phyloP scores from a whole-genome alignment of 2,888 invertebrate genomes.

The Atrina japonica region DNA sequence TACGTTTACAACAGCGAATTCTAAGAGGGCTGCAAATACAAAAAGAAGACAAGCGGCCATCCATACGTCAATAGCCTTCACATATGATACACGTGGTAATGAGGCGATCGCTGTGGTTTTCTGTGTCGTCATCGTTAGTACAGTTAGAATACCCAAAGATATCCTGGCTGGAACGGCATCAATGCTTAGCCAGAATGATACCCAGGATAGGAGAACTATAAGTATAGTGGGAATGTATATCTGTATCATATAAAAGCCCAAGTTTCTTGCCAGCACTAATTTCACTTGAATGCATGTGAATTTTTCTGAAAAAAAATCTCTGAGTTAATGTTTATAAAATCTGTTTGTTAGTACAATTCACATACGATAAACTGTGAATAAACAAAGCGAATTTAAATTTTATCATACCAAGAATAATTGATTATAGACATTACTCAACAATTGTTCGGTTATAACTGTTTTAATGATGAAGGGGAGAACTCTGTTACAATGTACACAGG shows the following conservation, averaged over 20 bases:
- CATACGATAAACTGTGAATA: background rate
- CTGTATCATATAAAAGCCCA: conserved; percentile 75
- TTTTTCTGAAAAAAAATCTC: conserved; percentile 40
- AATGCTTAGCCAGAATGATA: conserved; percentile 70
- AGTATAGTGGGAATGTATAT: conserved; percentile 70
- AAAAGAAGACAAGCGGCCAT: conserved; percentile 70
- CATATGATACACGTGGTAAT: conserved; percentile 66
- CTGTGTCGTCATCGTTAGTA: conserved; percentile 68
- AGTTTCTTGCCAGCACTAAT: conserved; percentile 60
- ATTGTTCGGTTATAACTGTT: too few species aligned
- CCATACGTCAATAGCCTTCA: conserved; percentile 72
- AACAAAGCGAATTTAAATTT: background rate
- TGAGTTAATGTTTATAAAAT: too few species aligned
- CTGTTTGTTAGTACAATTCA: background rate
- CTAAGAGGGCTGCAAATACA: conserved; percentile 66
- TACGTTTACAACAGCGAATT: conserved; percentile 70
- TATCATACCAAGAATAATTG: too few species aligned
- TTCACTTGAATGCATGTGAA: conserved; percentile 67
- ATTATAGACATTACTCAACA: too few species aligned
- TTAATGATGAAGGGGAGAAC: too few species aligned
- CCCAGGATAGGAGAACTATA: conserved; percentile 71
- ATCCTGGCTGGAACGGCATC: conserved; percentile 70
- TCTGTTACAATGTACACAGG: too few species aligned
- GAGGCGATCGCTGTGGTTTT: conserved; percentile 57
- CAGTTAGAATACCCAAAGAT: conserved; percentile 65